phyloP scores from a whole-genome alignment of 2,888 invertebrate genomes.

The Linyphia triangularis region DNA sequence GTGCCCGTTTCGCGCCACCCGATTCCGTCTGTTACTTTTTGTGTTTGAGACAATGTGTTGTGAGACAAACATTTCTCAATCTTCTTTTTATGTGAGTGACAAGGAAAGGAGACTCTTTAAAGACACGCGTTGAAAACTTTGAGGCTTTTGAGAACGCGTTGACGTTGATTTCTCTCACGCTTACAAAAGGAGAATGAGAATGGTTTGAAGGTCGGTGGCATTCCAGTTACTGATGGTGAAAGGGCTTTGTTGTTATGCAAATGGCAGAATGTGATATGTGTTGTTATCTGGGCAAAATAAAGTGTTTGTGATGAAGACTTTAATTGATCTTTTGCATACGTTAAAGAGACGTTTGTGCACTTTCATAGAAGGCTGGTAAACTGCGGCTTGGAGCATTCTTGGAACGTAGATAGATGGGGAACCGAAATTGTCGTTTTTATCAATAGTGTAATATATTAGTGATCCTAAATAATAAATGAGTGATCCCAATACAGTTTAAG shows the following conservation, averaged over 20 bases:
- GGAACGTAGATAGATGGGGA: too few relatives aligned
- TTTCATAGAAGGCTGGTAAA: too few relatives aligned
- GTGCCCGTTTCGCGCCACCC: background rate
- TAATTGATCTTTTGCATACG: too few relatives aligned
- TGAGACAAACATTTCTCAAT: background rate
- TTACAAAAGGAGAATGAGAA: background rate
- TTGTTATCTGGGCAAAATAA: too few relatives aligned
- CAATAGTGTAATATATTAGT: too few relatives aligned
- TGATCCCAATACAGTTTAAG: too few relatives aligned
- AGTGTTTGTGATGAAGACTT: too few relatives aligned
- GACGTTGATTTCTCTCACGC: background rate
- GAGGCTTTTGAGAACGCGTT: background rate
- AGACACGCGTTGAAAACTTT: constrained; percentile 16
- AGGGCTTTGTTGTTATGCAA: constrained; percentile 4
- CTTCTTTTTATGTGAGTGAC: background rate
- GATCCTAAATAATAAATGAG: too few relatives aligned
- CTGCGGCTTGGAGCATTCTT: too few relatives aligned
- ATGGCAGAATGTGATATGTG: background rate
- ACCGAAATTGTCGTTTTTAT: too few relatives aligned
- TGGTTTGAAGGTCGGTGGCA: constrained; percentile 31
- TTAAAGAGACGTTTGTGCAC: too few relatives aligned
- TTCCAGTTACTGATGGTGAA: constrained; percentile 7
- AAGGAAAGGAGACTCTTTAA: constrained; percentile 13
- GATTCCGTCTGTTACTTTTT: background rate
- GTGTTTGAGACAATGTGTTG: background rate